Evolutionary conservation across 2,113 vertebrate genomes (phyloP).

Genomic region (Apteryx mantelli): DNA sequence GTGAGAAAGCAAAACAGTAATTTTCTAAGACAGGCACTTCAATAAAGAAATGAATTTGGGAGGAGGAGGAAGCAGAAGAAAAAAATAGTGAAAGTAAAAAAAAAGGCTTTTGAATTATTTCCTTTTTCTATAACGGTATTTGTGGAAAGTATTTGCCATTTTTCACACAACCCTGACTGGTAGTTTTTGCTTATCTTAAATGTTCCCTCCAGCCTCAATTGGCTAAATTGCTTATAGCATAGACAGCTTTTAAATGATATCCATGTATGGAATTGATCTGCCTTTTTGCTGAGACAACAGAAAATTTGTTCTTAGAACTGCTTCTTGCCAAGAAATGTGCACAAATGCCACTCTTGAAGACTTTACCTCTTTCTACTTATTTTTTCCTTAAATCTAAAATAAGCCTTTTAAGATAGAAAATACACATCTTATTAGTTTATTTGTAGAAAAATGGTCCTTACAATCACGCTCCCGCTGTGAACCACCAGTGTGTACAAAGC

Average conservation of each 20-base stretch:
- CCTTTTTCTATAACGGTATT: background rate
- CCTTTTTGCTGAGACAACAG: conserved; percentile 23
- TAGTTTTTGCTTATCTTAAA: background rate
- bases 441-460: background rate
- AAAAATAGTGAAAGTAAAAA: background rate
- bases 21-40: background rate
- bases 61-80: background rate
- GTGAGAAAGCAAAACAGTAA: background rate
- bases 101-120: background rate
- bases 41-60: background rate
- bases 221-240: conserved; percentile 4
- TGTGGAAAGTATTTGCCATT: background rate
- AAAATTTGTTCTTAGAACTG: background rate
- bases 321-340: background rate
- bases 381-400: background rate
- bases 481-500: too few species aligned
- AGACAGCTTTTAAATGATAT: conserved; percentile 29
- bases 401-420: background rate
- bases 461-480: background rate
- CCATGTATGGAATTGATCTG: conserved; percentile 3
- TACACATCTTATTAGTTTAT: background rate
- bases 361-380: background rate
- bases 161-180: background rate
- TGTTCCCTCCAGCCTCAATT: background rate
- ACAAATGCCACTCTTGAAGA: background rate